Evolutionary conservation across 2,113 vertebrate species (phyloP), one percentile per base, ranked within the genome.

Genomic region (Hippocampus guttulatus): DNA sequence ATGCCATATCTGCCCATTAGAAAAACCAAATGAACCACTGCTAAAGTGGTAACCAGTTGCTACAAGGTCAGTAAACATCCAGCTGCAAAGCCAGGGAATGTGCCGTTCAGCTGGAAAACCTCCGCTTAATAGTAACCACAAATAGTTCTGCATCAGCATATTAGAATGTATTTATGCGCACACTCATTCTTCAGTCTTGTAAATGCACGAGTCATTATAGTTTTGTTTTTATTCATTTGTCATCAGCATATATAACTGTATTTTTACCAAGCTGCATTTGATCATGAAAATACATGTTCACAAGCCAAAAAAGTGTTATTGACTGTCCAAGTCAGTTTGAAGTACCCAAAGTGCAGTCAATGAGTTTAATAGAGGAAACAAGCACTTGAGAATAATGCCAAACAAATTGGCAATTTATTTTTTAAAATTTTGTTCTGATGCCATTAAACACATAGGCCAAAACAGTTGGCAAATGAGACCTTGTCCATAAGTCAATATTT

Each of bases 141-240:
- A 65, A 43, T 47, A 65, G 41, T 15, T 64, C 54, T 52, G 76
- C 75, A 64, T 77, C 75, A 55, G 71, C 75, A 71, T 83, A 79
- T 87, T 89, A 88, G 88, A 92, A 89, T 91, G 90, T 90, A 91
- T 85, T 78, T 90, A 83, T 89, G 84, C 80, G 85, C 83, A 87
- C 89, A 87, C 85, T 88, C 88, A 80, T 76, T 71, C 68, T 78
- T 85, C 54, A 83, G 79, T 89, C 84, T 89, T 85, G 88, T 84
- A 81, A 78, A 85, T 71, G 55, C 84, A 87, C 88, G 84, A 85
- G 63, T 82, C 78, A 83, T 74, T 91, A 91, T 93, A 93, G 10
- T 93, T 93, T 93, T 90, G 92, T 91, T 85, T 88, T 72, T 71
- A 86, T 90, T 92, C 87, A 93, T 95, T 96, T 95, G 93, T 96